Evolutionary conservation across 1,140 invertebrate species (phyloP), one percentile per base, ranked within the genome.

Genomic region (Papilio glaucus): DNA sequence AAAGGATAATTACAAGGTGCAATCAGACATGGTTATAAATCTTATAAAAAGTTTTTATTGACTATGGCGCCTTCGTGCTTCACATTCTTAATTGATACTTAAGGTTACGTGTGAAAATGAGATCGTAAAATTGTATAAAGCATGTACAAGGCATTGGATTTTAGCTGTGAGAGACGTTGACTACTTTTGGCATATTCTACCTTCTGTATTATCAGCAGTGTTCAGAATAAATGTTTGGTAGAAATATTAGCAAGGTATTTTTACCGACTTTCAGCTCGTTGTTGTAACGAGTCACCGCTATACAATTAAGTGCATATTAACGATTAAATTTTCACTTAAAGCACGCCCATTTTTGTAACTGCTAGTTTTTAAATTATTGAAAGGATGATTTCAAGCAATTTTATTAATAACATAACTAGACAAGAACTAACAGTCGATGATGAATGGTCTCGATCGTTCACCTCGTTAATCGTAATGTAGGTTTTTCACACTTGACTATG

Each of bases 381-480:
- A 9, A 21, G 15, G 8, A 4, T 49, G 21, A 24, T 24, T 3
- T 10, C 1, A 53, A 24, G 12, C 10, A 24, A 24, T 57, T 57
- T 24, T 26, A 57, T 24, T 26, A 57, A 57, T 24, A 12, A 49
- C 13, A 21, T 33, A 33, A 33, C 29, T 49, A 24, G 18, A 57
- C 21, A 9, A 57, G 49, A 5, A 10, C 3, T 57, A 57, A 57
- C 24, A 6, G 49, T 24, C 4, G 5, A 57, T 24, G 49, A 57
- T 57, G 49, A 21, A 57, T 57, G 49, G 24, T 10, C 21, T 1
- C 21, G 10, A 57, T 57, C 49, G 49, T 57, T 57, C 49, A 26
- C 18, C 49, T 57, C 21, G 49, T 57, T 57, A 57, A 57, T 57
- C 49, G 24, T 57, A 57, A 57, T 57, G 12, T 57, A 3, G 49